A percentile compares a stretch with the other conserved stretches of the same genome.
Conservation (phyloP, 2,888 invertebrate genomes). For the Luffia ferchaultella region DNA sequence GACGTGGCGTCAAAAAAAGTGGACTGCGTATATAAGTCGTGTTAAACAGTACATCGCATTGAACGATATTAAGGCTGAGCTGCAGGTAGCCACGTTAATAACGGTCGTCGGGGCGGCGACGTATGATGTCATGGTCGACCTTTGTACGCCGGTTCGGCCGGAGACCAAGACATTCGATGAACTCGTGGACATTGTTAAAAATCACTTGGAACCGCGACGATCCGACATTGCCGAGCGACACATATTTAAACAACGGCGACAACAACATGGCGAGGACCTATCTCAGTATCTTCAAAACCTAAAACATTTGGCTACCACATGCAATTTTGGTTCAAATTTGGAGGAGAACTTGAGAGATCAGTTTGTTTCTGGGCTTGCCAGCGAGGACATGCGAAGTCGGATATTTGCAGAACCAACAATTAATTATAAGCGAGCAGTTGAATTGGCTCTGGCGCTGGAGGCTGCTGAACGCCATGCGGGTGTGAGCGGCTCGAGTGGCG, state of each 20-base stretch:
- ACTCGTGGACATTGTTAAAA: background rate
- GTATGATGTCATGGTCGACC: too few species aligned
- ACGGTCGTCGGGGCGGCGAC: too few species aligned
- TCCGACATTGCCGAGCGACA: constrained; percentile 2
- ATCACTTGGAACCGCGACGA: background rate
- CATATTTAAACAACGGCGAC: background rate
- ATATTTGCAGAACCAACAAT: too few species aligned
- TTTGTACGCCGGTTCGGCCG: too few species aligned
- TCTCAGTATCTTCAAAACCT: constrained; percentile 1
- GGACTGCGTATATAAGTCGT: background rate
- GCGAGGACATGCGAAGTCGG: too few species aligned
- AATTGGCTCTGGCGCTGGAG: too few species aligned
- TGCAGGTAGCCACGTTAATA: constrained; percentile 1
- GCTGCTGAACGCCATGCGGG: too few species aligned
- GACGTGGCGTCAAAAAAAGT: background rate
- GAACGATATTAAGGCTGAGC: too few species aligned
- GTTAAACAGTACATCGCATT: too few species aligned
- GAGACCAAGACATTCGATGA: constrained; percentile 1
- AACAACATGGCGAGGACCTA: constrained; percentile 1
- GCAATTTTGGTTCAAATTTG: constrained; percentile 2
- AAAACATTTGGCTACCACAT: constrained; percentile 4
- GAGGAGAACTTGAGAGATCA: constrained; percentile 4
- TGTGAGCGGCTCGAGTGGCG: too few species aligned
- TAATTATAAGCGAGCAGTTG: too few species aligned
- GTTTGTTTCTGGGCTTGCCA: constrained; percentile 3